Percentiles rank a stretch among this genome's conserved stretches.
phyloP scores from a whole-genome alignment of 2,888 invertebrate genomes.

The Parnassius apollo region DNA sequence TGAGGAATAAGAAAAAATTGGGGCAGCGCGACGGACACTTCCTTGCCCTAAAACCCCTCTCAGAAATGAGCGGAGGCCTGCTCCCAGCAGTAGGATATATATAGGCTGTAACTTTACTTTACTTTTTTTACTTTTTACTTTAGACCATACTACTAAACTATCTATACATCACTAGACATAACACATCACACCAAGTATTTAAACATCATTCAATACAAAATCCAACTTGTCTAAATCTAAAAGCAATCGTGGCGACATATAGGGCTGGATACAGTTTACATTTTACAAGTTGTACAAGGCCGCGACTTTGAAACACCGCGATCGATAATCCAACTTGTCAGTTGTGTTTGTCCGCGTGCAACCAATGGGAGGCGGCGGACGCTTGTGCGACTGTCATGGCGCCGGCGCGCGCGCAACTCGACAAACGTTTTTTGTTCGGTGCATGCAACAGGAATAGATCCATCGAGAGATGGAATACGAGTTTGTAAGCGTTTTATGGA shows the following conservation, averaged over 20 bases:
- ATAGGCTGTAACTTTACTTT: too few relatives aligned
- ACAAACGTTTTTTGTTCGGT: conserved; percentile 14
- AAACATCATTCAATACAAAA: background rate
- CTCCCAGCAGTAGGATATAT: too few relatives aligned
- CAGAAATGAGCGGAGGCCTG: too few relatives aligned
- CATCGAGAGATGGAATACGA: conserved; percentile 3
- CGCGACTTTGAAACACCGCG: conserved; percentile 22
- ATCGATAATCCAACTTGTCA: conserved; percentile 22
- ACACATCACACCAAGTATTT: too few relatives aligned
- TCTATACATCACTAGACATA: too few relatives aligned
- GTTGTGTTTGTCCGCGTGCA: conserved; percentile 6
- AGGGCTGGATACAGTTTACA: conserved; percentile 9
- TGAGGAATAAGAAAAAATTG: too few relatives aligned
- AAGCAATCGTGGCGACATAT: background rate
- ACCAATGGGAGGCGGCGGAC: conserved; percentile 4
- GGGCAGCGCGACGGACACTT: too few relatives aligned
- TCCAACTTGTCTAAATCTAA: conserved; percentile 6
- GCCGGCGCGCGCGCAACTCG: conserved; percentile 19
- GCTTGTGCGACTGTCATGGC: conserved; percentile 16
- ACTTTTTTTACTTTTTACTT: too few relatives aligned
- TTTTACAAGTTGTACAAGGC: conserved; percentile 22
- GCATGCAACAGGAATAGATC: conserved; percentile 21
- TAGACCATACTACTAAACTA: too few relatives aligned
- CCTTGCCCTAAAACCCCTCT: too few relatives aligned
- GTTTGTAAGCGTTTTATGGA: conserved; percentile 11